Base-by-base conservation (phyloP, 2,888 invertebrate species). In the Archips xylosteana region DNA sequence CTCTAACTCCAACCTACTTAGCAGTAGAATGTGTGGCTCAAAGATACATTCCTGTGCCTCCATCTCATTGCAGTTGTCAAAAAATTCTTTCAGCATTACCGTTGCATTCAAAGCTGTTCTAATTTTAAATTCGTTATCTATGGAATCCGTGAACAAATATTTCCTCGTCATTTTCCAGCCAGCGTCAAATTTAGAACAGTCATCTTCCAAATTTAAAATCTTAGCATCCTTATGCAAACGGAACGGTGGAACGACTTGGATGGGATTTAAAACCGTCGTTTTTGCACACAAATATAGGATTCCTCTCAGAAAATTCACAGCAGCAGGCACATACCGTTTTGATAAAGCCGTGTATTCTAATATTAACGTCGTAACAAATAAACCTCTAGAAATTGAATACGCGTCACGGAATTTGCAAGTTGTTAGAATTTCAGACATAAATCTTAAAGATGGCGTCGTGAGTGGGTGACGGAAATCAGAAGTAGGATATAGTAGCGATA, bases 391-490 rank as follows among this genome's bases (percentile, higher is more conserved):
- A 78, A 98, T 93, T 75, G 98, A 97, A 77, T 94, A 93, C 0
- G 95, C 94, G 10, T 94, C 95, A 80, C 94, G 95, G 32, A 97
- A 95, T 78, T 95, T 95, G 69, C 96, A 95, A 80, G 94, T 92
- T 2, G 95, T 94, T 80, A 98, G 88, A 82, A 98, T 97, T 87
- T 98, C 97, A 54, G 97, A 96, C 91, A 99, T 97, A 80, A 98
- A 98, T 76, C 97, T 94, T 79, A 97, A 94, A 79, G 95, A 94
- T n/a, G 98, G 98, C 13, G 98, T 98, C n/a, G 97, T 97, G 3
- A 99, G 96, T 0, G 97, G 96, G 95, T 99, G 99, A 57, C 96
- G 95, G 86, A 97, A 98, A 90, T 99, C 99, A 0, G 99, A 98
- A 0, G 98, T 97, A 0, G 99, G 97, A 89, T 97, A 99, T 70